Percentiles rank a stretch among this genome's conserved stretches.
Evolutionary conservation across 1,140 invertebrate genomes (phyloP).

Genomic region (Pantala flavescens): DNA sequence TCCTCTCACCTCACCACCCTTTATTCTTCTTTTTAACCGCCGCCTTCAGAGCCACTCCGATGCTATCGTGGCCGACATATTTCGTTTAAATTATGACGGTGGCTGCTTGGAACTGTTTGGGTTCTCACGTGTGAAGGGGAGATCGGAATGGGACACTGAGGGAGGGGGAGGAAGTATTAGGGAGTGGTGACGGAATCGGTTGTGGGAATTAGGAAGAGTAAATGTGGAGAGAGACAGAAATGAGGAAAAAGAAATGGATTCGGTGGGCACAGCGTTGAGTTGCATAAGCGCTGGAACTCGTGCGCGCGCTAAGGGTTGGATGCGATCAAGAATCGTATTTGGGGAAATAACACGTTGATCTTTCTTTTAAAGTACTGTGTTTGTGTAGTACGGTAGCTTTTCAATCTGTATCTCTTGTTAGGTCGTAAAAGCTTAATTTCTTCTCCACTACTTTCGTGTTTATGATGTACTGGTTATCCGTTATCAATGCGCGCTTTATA

Average conservation of each 20-base stretch:
- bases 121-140: neutral
- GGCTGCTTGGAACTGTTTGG: slow-evolving; percentile 2
- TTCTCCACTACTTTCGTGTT: too few species aligned
- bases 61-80: neutral
- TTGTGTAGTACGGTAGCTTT: too few species aligned
- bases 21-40: slow-evolving; percentile 1
- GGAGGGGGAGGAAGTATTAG: neutral
- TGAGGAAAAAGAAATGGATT: neutral
- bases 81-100: slow-evolving; percentile 10
- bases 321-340: too few species aligned
- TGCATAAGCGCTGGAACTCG: too few species aligned
- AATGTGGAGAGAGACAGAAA: neutral
- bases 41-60: neutral
- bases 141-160: neutral
- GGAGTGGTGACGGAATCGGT: neutral
- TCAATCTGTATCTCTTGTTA: too few species aligned
- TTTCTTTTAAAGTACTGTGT: too few species aligned
- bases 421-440: too few species aligned
- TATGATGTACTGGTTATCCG: too few species aligned
- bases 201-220: neutral
- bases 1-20: neutral
- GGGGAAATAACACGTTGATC: too few species aligned
- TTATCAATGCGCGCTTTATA: too few species aligned
- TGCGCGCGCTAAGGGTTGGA: too few species aligned
- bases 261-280: too few species aligned